Evolutionary conservation across 2,888 invertebrate species (phyloP), one percentile per base, ranked within the genome.

Genomic region (Parnassius smintheus): DNA sequence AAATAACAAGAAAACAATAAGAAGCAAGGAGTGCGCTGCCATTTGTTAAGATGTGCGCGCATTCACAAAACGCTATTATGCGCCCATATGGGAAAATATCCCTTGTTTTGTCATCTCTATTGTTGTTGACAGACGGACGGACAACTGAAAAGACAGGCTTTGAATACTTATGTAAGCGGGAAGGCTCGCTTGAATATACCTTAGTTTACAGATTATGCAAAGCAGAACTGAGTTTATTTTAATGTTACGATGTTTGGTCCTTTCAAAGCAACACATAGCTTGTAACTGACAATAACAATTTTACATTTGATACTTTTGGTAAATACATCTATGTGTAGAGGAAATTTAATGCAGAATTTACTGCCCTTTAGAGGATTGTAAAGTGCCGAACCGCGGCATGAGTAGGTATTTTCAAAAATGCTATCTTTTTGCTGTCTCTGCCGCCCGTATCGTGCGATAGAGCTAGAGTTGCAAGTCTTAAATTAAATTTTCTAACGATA

Each of bases 61-160:
- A 73, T 66, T 64, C 70, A 88, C 86, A 88, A 88, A 85, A 84
- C 72, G 64, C 72, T 77, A 87, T 88, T 90, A 89, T 90, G 80
- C 82, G 82, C 84, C 80, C 82, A 85, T 89, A 91, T 88, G 86
- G 86, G 88, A 88, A 90, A 88, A 89, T 85, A 89, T 87, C 75
- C 80, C 83, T 82, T 87, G 88, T 89, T 90, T 88, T 91, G 90
- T 90, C 87, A 83, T 82, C 78, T 71, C 82, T 76, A 89, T 91
- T 90, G 90, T 89, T 69, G 73, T 66, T 80, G 87, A 88, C 86
- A 83, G 88, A 90, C 86, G 74, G 86, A 89, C 80, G 76, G 90
- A 91, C 90, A 87, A 85, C 85, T 89, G 88, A 89, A 91, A 89
- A 88, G 90, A 86, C 85, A 77, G 76, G 68, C 79, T 80, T 83